Conservation (phyloP, 1,140 invertebrate genomes). For the Temnothorax curvispinosus region DNA sequence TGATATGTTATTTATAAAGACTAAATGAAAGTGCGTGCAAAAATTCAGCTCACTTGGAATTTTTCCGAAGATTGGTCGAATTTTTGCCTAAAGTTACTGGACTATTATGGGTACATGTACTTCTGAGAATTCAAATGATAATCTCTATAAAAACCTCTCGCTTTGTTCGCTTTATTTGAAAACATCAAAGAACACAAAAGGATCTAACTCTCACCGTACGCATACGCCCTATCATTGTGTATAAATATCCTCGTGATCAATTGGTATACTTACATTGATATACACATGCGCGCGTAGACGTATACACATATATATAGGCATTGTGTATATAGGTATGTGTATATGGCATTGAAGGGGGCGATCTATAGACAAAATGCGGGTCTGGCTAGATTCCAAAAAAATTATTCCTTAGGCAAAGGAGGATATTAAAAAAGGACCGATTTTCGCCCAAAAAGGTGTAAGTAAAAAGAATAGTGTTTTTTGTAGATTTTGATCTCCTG, state of each 20-base stretch:
- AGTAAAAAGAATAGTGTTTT: no score
- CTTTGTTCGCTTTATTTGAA: neutral
- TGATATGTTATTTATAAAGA: no score
- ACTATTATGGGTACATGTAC: no score
- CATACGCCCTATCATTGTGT: conserved; percentile 17
- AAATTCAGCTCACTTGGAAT: no score
- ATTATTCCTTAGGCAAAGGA: neutral
- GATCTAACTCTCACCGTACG: neutral
- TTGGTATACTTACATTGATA: conserved; percentile 7
- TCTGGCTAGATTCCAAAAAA: conserved; percentile 80
- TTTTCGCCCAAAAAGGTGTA: no score
- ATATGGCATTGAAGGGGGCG: conserved; percentile 18
- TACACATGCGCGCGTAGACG: neutral
- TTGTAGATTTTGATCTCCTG: no score
- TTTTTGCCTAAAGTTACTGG: no score
- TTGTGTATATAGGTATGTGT: neutral
- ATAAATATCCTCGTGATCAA: conserved; percentile 50
- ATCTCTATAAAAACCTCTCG: neutral
- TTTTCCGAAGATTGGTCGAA: no score
- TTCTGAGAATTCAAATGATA: no score
- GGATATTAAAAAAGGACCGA: no score
- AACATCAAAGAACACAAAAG: neutral
- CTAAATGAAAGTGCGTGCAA: no score
- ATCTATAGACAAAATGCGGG: conserved; percentile 77
- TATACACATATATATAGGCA: no score